Evolutionary conservation across 2,113 vertebrate genomes (phyloP).

Genomic region (Leucosticte australis): DNA sequence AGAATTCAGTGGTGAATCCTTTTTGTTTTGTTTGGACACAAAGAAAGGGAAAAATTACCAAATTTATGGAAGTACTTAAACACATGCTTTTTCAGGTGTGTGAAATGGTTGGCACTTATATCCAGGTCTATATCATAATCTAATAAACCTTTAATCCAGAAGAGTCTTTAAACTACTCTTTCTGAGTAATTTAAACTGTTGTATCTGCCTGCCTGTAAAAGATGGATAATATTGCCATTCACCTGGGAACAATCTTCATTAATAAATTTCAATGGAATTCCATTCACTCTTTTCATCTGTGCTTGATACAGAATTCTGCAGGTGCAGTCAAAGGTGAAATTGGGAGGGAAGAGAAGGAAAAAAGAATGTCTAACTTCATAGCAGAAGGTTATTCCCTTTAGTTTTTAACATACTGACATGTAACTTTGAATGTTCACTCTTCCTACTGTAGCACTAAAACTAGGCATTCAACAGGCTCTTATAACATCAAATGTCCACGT

Average conservation of each 20-base stretch:
- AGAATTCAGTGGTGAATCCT: not conserved
- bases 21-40: not conserved
- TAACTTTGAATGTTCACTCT: not conserved
- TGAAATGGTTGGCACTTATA: slow-evolving; percentile 18
- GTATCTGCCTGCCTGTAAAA: slow-evolving; percentile 42
- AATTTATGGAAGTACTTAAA: slow-evolving; percentile 22
- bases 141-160: slow-evolving; percentile 59
- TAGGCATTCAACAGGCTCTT: not conserved
- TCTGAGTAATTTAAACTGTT: slow-evolving; percentile 49
- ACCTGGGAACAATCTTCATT: slow-evolving; percentile 44
- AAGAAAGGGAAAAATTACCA: not conserved
- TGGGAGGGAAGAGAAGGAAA: not conserved
- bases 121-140: slow-evolving; percentile 35
- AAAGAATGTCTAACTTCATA: not conserved
- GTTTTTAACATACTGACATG: not conserved
- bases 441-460: not conserved
- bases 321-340: slow-evolving; percentile 6
- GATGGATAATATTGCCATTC: slow-evolving; percentile 36
- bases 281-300: slow-evolving; percentile 32
- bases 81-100: slow-evolving; percentile 25
- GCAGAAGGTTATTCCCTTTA: not conserved
- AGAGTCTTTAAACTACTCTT: slow-evolving; percentile 45
- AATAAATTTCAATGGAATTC: slow-evolving; percentile 47
- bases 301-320: not conserved
- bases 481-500: not conserved